Conservation (phyloP, 2,113 vertebrate genomes). For the Rhodinocichla rosea region DNA sequence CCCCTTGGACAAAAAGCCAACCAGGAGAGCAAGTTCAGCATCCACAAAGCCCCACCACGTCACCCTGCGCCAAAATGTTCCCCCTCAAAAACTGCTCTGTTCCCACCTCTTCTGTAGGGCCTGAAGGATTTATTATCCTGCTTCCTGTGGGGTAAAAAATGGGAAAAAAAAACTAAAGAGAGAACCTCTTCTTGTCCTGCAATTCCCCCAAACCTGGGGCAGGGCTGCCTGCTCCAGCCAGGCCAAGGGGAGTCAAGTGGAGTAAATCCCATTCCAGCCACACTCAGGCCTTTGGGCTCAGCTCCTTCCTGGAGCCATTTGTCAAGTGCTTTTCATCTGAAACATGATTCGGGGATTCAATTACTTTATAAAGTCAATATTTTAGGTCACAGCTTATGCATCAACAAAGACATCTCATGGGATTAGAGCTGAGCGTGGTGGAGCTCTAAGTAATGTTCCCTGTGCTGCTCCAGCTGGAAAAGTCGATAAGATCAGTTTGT, state of each 20-base stretch:
- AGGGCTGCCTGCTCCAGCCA: not conserved
- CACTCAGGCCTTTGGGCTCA: not conserved
- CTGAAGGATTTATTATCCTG: not conserved
- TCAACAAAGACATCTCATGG: slow-evolving; percentile 50
- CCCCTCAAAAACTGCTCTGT: not conserved
- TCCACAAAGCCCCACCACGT: accelerated
- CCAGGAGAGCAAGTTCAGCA: not conserved
- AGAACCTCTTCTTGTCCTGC: not conserved
- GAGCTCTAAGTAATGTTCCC: slow-evolving; percentile 29
- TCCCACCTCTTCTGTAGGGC: not conserved
- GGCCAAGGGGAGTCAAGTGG: not conserved
- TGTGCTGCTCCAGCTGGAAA: not conserved
- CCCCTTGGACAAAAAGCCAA: not conserved
- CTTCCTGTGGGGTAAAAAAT: not conserved
- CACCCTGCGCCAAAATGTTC: accelerated
- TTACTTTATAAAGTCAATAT: slow-evolving; percentile 67
- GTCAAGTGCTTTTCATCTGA: slow-evolving; percentile 56
- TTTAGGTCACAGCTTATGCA: slow-evolving; percentile 57
- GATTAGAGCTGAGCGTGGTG: not conserved
- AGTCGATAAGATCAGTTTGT: slow-evolving; percentile 13
- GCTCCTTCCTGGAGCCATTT: slow-evolving; percentile 17
- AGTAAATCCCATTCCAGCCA: slow-evolving; percentile 14
- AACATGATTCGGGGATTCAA: slow-evolving; percentile 63
- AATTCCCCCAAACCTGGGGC: not conserved
- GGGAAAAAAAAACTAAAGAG: not conserved